These are phyloP conservation scores for Dryomyza anilis DNA, from an alignment of 2,888 invertebrate genomes.

Conservation along the genomic window DNA sequence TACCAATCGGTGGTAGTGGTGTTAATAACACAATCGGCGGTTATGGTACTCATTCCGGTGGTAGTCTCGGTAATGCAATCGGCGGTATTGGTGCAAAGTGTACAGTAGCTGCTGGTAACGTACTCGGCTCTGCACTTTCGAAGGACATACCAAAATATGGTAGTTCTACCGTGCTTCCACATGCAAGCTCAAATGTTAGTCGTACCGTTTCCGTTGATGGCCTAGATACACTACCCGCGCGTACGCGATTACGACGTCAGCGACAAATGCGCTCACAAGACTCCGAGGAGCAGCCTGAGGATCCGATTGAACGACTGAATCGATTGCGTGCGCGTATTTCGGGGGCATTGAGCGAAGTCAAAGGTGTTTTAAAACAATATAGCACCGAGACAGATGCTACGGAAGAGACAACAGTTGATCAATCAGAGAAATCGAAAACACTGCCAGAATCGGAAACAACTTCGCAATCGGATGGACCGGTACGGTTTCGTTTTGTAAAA, in stretches of 20 bases:
- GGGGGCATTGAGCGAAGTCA: conserved; percentile 57
- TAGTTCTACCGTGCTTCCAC: background rate
- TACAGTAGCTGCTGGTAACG: background rate
- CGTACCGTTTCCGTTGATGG: conserved; percentile 27
- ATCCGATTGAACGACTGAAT: conserved; percentile 55
- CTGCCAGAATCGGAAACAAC: background rate
- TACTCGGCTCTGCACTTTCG: too few species aligned
- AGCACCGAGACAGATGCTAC: conserved; percentile 52
- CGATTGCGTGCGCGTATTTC: conserved; percentile 57
- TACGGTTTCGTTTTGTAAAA: conserved; percentile 56
- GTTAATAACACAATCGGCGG: background rate
- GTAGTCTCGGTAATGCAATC: background rate
- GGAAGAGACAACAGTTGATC: conserved; percentile 34
- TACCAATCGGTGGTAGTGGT: background rate
- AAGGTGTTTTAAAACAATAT: conserved; percentile 57
- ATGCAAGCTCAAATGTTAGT: background rate
- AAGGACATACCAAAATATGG: background rate
- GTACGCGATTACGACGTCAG: conserved; percentile 50
- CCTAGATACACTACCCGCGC: conserved; percentile 41
- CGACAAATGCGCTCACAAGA: conserved; percentile 49
- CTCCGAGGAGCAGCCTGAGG: conserved; percentile 45
- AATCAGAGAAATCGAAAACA: background rate
- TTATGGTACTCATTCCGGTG: background rate
- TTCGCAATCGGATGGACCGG: conserved; percentile 38
- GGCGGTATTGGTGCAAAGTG: background rate